A percentile compares a stretch with the other conserved stretches of the same genome.
These are phyloP conservation scores for Panthera leo DNA, from an alignment of 2,113 vertebrate genomes.

Conservation along the genomic window DNA sequence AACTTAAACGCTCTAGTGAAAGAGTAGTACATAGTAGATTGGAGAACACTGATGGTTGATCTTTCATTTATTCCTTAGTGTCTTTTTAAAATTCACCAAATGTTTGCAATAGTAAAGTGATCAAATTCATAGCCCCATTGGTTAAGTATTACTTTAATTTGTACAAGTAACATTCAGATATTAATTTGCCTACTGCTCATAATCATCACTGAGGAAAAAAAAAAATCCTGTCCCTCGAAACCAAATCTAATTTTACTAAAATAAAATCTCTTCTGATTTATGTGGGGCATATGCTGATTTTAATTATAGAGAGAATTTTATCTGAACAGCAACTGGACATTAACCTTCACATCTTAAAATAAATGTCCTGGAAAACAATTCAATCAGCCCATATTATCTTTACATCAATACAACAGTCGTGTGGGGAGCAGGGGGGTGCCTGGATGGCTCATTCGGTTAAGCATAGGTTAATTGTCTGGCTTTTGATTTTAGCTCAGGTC, in stretches of 20 bases:
- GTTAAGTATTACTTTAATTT: slow-evolving; percentile 25
- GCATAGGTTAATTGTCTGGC: too few species aligned
- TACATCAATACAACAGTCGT: not conserved
- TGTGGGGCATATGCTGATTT: not conserved
- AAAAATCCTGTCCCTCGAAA: not conserved
- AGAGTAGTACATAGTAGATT: not conserved
- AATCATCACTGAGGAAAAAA: not conserved
- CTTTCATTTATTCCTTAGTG: not conserved
- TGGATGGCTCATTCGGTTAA: too few species aligned
- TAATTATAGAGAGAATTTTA: slow-evolving; percentile 54
- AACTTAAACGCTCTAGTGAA: not conserved
- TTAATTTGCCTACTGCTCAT: not conserved
- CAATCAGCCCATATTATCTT: slow-evolving; percentile 30
- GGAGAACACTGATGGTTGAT: not conserved
- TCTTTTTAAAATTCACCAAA: not conserved
- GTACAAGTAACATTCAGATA: not conserved
- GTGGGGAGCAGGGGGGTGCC: too few species aligned
- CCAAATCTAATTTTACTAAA: slow-evolving; percentile 27
- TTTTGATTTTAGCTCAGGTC: too few species aligned
- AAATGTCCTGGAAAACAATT: slow-evolving; percentile 53
- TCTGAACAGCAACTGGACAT: slow-evolving; percentile 44
- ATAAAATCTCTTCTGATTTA: not conserved
- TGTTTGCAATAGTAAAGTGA: not conserved
- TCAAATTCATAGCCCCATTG: not conserved
- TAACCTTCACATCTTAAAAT: slow-evolving; percentile 66